Conservation (phyloP, 2,113 vertebrate genomes). For the Cyphomyrus plagiostoma region DNA sequence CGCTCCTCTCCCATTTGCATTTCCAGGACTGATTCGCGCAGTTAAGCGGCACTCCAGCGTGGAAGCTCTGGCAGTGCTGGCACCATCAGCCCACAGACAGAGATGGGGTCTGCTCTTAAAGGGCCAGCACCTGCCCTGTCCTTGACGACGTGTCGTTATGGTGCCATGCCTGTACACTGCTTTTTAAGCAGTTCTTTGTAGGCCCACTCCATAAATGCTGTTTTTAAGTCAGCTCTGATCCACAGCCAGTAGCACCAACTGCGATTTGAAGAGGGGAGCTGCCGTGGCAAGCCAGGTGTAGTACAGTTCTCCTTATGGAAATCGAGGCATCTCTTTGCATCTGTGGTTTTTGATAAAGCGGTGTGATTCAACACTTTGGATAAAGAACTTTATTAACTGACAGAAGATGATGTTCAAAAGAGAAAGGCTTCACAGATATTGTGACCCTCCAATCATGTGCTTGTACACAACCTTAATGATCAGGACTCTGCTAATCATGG, state of each 20-base stretch:
- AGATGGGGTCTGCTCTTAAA: not conserved
- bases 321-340: not conserved
- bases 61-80: not conserved
- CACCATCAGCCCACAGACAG: not conserved
- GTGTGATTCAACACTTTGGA: not conserved
- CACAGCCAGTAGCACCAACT: not conserved
- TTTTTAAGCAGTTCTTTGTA: not conserved
- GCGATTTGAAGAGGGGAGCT: not conserved
- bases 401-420: not conserved
- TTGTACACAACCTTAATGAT: not conserved
- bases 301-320: not conserved
- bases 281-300: not conserved
- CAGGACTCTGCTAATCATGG: not conserved
- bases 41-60: not conserved
- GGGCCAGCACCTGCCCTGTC: not conserved
- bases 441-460: not conserved
- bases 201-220: not conserved
- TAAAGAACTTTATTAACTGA: not conserved
- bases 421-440: not conserved
- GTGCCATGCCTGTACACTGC: not conserved
- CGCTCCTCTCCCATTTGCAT: conserved; percentile 12
- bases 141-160: not conserved
- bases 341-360: not conserved
- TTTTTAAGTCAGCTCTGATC: not conserved
- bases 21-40: not conserved